These are phyloP conservation scores for Ramphastos sulfuratus DNA, from an alignment of 2,113 vertebrate species.

Conservation along the genomic window DNA sequence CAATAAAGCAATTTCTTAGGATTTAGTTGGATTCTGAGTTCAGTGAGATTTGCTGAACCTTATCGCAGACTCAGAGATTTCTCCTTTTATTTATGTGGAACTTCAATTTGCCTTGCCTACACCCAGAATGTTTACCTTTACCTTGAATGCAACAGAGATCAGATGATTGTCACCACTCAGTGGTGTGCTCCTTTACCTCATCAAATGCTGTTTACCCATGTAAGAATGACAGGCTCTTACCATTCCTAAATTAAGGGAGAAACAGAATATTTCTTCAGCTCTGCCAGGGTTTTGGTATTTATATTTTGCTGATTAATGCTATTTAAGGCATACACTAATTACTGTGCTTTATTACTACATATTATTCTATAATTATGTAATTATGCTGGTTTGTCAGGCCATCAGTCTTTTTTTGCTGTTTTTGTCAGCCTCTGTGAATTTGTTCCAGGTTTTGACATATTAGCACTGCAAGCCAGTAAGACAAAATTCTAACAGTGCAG, in stretches of 20 bases:
- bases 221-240: not conserved
- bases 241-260: not conserved
- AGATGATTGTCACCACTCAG: not conserved
- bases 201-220: not conserved
- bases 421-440: slow-evolving; percentile 32
- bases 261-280: not conserved
- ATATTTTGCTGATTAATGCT: slow-evolving; percentile 9
- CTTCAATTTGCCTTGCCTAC: not conserved
- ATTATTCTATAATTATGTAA: slow-evolving; percentile 39
- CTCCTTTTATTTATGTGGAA: not conserved
- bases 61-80: not conserved
- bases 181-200: not conserved
- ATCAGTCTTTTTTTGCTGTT: not conserved
- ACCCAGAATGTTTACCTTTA: not conserved
- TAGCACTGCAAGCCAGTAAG: not conserved
- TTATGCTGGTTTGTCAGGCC: slow-evolving; percentile 23
- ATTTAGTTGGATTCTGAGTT: slow-evolving; percentile 13
- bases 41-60: not conserved
- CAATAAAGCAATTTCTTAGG: slow-evolving; percentile 32
- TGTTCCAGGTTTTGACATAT: slow-evolving; percentile 1
- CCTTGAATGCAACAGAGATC: not conserved
- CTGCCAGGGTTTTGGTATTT: not conserved
- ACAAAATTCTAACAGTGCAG: not conserved
- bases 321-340: slow-evolving; percentile 25
- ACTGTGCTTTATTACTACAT: not conserved